These are phyloP conservation scores for Zaprionus nigranus DNA, from an alignment of 1,140 invertebrate genomes.

Conservation along the genomic window DNA sequence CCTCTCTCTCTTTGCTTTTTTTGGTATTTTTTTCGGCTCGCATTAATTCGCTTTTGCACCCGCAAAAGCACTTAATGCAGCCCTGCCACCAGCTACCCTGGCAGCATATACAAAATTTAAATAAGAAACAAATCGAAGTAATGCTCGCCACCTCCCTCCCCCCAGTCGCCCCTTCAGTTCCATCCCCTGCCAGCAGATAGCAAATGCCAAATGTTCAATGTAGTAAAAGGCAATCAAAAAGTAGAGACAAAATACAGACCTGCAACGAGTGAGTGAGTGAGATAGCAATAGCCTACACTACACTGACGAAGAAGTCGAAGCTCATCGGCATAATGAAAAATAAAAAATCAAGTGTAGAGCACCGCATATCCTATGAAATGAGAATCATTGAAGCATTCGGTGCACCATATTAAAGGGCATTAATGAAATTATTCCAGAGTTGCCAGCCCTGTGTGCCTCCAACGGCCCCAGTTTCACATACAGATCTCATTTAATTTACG, in stretches of 20 bases:
- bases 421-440: slow-evolving; percentile 63
- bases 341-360: slow-evolving; percentile 10
- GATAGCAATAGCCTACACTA: neutral
- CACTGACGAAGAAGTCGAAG: slow-evolving; percentile 11
- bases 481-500: neutral
- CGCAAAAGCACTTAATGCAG: slow-evolving; percentile 76
- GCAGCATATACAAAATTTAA: slow-evolving; percentile 75
- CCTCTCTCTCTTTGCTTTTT: slow-evolving; percentile 19
- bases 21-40: slow-evolving; percentile 20
- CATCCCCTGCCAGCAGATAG: slow-evolving; percentile 36
- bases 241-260: slow-evolving; percentile 17
- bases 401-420: slow-evolving; percentile 48
- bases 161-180: neutral
- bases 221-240: slow-evolving; percentile 60
- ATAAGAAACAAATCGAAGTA: slow-evolving; percentile 82
- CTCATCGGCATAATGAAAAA: slow-evolving; percentile 71
- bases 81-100: slow-evolving; percentile 36
- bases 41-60: slow-evolving; percentile 78
- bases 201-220: slow-evolving; percentile 76
- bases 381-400: slow-evolving; percentile 63
- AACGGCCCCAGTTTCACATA: neutral
- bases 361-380: slow-evolving; percentile 51
- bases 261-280: neutral
- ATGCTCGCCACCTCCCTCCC: slow-evolving; percentile 38
- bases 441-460: neutral